Percentiles rank a stretch among this genome's conserved stretches.
Evolutionary conservation across 2,797 vertebrate species (phyloP).

Genomic region (Pelodytes ibericus): DNA sequence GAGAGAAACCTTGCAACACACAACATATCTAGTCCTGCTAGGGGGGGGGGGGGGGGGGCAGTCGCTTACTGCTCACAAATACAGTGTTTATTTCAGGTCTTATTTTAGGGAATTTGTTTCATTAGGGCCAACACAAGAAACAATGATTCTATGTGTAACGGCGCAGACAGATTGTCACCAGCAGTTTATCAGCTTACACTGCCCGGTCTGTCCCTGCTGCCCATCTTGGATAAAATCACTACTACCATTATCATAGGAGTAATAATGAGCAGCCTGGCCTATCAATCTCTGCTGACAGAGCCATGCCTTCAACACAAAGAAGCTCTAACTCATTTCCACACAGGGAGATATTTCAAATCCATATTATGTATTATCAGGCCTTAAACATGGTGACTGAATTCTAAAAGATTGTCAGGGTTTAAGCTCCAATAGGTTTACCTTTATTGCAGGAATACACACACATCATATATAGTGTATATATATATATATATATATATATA

Average conservation of each 20-base stretch:
- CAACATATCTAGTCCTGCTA: neutral
- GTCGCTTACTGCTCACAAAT: neutral
- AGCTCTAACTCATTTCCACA: neutral
- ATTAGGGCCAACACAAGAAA: neutral
- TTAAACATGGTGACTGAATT: neutral
- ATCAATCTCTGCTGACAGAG: slow-evolving; percentile 22
- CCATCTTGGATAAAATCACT: neutral
- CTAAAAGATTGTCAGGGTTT: no score
- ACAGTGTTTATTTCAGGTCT: no score
- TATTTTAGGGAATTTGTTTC: neutral
- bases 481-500: no score
- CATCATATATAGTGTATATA: no score
- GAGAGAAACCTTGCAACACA: neutral
- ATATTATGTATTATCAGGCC: neutral
- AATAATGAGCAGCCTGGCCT: slow-evolving; percentile 12
- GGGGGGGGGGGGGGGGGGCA: no score
- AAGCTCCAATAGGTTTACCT: no score
- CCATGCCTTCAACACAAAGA: slow-evolving; percentile 5
- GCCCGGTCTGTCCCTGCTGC: slow-evolving; percentile 5
- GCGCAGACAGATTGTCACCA: neutral
- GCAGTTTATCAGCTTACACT: neutral
- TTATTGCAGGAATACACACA: no score
- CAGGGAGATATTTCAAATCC: neutral
- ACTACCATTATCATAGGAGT: neutral
- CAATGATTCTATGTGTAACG: neutral